These are phyloP conservation scores for Trachops cirrhosus DNA, from an alignment of 2,797 vertebrate genomes.

Conservation along the genomic window DNA sequence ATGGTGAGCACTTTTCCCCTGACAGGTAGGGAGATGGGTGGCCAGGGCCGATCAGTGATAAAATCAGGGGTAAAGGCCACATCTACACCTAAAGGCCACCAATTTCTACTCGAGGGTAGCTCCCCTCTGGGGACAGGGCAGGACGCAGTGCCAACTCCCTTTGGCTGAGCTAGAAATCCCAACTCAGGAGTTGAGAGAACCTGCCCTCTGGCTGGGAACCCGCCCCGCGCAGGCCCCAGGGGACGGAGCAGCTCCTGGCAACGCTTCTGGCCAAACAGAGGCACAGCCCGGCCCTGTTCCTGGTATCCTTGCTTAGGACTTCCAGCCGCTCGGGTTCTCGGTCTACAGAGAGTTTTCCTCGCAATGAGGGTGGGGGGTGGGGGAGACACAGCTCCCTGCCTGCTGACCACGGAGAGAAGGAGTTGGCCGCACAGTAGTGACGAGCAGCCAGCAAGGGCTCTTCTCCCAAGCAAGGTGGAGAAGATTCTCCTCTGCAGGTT, in stretches of 20 bases:
- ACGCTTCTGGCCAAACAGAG: neutral
- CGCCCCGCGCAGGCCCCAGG: neutral
- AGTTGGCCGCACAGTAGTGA: neutral
- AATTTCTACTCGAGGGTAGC: neutral
- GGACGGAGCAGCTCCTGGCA: neutral
- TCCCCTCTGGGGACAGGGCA: neutral
- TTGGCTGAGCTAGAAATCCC: conserved; percentile 7
- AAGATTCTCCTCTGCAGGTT: neutral
- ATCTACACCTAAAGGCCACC: neutral
- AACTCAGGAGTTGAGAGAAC: neutral
- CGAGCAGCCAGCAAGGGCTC: neutral
- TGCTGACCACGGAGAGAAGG: neutral
- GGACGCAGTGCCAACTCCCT: neutral
- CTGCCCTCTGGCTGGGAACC: neutral
- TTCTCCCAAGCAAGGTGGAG: neutral
- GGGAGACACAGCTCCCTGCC: neutral
- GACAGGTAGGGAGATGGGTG: neutral
- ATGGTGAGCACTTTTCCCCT: neutral
- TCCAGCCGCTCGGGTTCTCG: neutral
- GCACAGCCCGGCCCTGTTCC: neutral
- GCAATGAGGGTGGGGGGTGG: no score
- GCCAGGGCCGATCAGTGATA: neutral
- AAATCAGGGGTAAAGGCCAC: neutral
- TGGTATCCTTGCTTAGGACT: neutral
- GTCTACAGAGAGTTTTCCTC: neutral